A percentile compares a stretch with the other conserved stretches of the same genome.
phyloP scores from a whole-genome alignment of 2,113 vertebrate species.

The Irena cyanogastra region DNA sequence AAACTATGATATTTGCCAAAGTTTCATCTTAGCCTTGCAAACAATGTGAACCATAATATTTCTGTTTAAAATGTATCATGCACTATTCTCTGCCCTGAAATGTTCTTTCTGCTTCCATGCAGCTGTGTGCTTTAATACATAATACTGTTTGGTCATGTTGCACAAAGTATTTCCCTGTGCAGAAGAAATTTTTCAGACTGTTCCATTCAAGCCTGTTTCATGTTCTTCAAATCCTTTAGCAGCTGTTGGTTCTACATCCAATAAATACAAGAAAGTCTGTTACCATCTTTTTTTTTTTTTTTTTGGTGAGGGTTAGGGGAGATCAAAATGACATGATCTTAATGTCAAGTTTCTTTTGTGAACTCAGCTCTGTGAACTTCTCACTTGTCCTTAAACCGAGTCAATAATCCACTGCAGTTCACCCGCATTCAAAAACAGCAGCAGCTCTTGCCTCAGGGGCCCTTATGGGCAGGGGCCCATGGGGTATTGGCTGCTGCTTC shows the following conservation, averaged over 20 bases:
- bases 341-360: background rate
- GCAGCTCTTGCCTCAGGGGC: constrained; percentile 33
- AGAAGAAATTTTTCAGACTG: background rate
- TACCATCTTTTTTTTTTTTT: background rate
- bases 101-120: background rate
- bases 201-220: background rate
- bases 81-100: background rate
- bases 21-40: background rate
- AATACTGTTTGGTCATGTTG: background rate
- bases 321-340: background rate
- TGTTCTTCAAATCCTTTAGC: background rate
- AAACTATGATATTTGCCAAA: background rate
- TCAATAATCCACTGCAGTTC: background rate
- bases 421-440: background rate
- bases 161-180: background rate
- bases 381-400: background rate
- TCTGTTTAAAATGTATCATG: background rate
- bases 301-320: background rate
- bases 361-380: background rate
- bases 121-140: background rate
- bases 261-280: background rate
- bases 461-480: background rate
- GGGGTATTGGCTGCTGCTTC: background rate
- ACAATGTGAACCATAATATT: background rate
- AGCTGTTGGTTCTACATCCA: background rate